These are phyloP conservation scores for Drusus annulatus DNA, from an alignment of 1,140 invertebrate species.

Conservation along the genomic window DNA sequence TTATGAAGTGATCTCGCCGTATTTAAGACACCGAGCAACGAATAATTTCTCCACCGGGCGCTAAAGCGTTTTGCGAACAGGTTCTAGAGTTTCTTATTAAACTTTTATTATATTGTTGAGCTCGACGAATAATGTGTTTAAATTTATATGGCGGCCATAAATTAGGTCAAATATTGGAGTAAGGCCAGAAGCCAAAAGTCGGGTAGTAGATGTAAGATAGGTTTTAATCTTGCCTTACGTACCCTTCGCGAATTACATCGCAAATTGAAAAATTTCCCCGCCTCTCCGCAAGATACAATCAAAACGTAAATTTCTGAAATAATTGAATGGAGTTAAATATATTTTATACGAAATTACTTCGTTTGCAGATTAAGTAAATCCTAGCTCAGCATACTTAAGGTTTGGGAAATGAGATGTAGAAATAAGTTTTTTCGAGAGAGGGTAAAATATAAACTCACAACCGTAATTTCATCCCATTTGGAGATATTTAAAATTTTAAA, in stretches of 20 bases:
- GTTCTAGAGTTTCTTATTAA: conserved; percentile 47
- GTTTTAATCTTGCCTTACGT: conserved; percentile 34
- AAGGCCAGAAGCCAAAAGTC: not conserved
- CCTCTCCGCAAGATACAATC: conserved; percentile 20
- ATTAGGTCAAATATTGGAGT: conserved; percentile 27
- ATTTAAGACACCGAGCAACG: conserved; percentile 40
- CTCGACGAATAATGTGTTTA: conserved; percentile 44
- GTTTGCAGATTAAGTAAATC: not conserved
- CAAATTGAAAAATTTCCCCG: conserved; percentile 29
- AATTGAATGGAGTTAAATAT: conserved; percentile 18
- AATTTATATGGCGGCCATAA: conserved; percentile 45
- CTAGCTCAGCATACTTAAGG: no score
- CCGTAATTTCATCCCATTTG: no score
- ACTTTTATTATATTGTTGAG: conserved; percentile 44
- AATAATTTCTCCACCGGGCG: conserved; percentile 14
- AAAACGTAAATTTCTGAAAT: conserved; percentile 9
- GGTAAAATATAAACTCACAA: no score
- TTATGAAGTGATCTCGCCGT: conserved; percentile 48
- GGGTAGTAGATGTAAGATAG: conserved; percentile 26
- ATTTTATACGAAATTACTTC: not conserved
- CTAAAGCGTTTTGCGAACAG: conserved; percentile 35
- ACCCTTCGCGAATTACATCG: conserved; percentile 18
- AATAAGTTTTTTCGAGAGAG: no score
- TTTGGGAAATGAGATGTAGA: no score
- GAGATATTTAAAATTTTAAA: no score